phyloP scores from a whole-genome alignment of 2,888 invertebrate genomes.

The Tillus elongatus region DNA sequence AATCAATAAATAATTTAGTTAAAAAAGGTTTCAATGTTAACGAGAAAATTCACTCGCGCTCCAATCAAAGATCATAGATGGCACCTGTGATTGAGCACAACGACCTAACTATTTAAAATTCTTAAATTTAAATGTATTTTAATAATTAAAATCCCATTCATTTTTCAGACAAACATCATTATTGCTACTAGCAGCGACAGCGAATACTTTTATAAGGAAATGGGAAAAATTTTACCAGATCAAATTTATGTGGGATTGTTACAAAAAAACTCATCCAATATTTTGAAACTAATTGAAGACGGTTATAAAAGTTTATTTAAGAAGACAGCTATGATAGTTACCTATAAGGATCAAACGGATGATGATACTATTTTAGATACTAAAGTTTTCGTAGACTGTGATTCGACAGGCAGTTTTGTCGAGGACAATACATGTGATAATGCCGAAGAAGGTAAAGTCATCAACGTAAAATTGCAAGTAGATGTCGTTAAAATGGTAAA shows the following conservation, averaged over 20 bases:
- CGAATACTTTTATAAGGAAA: constrained; percentile 55
- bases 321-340: constrained; percentile 23
- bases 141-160: constrained; percentile 2
- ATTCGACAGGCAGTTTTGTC: constrained; percentile 11
- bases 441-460: constrained; percentile 52
- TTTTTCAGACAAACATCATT: constrained; percentile 65
- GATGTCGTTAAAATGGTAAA: too few species aligned
- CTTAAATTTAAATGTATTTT: too few species aligned
- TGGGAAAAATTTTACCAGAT: constrained; percentile 59
- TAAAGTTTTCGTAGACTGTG: constrained; percentile 12
- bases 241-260: constrained; percentile 71
- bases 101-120: too few species aligned
- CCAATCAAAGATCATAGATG: too few species aligned
- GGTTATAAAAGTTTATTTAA: constrained; percentile 76
- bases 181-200: constrained; percentile 73
- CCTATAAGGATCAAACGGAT: neutral
- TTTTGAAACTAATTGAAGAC: constrained; percentile 70
- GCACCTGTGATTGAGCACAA: too few species aligned
- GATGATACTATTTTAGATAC: constrained; percentile 7
- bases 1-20: too few species aligned
- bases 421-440: constrained; percentile 45
- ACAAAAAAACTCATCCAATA: constrained; percentile 75
- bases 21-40: too few species aligned
- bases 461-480: constrained; percentile 55
- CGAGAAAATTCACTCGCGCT: too few species aligned